phyloP scores from a whole-genome alignment of 2,113 vertebrate genomes.

The Dromaius novaehollandiae region DNA sequence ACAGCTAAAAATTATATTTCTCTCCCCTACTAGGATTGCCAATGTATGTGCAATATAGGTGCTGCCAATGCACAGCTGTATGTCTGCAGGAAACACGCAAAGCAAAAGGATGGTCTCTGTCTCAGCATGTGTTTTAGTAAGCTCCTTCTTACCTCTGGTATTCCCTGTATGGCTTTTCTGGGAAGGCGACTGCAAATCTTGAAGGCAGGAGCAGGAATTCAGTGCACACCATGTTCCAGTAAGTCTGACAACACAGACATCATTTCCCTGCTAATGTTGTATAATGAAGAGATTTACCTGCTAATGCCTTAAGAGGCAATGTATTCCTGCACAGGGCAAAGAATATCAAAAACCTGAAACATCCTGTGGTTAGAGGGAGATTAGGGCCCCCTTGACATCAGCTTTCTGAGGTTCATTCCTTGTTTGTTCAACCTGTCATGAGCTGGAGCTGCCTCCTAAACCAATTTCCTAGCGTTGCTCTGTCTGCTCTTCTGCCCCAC shows the following conservation, averaged over 20 bases:
- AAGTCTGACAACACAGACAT: neutral
- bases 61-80: too few relatives aligned
- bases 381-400: neutral
- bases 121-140: neutral
- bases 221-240: neutral
- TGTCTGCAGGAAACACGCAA: neutral
- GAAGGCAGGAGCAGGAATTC: neutral
- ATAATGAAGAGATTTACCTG: neutral
- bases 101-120: neutral
- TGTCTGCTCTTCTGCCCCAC: neutral
- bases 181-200: neutral
- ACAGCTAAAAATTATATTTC: neutral
- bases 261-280: neutral
- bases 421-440: neutral
- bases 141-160: neutral
- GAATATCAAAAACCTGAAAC: neutral
- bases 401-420: neutral
- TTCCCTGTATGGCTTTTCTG: neutral
- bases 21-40: neutral
- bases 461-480: fast-evolving
- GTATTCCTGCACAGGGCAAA: neutral
- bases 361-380: neutral
- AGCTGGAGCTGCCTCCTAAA: neutral
- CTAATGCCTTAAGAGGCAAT: neutral
- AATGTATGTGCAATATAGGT: neutral